These are phyloP conservation scores for Hapalemur alaotrensis DNA, from an alignment of 2,797 vertebrate genomes.

Conservation along the genomic window DNA sequence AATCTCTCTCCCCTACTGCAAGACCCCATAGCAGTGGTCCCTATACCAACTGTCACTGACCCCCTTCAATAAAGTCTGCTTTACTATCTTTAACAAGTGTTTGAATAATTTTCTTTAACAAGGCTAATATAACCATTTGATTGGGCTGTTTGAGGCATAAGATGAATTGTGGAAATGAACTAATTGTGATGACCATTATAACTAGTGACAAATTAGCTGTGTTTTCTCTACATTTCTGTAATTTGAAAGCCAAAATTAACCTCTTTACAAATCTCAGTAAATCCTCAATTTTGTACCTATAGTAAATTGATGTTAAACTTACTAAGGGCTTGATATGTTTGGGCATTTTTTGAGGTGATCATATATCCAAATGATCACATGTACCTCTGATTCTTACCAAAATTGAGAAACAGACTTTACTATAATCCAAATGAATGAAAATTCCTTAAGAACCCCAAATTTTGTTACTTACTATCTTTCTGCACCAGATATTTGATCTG, in stretches of 20 bases:
- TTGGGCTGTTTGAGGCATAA: not conserved
- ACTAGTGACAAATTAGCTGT: not conserved
- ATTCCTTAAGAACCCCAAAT: not conserved
- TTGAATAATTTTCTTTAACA: not conserved
- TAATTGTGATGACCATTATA: not conserved
- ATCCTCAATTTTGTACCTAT: not conserved
- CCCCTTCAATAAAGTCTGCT: not conserved
- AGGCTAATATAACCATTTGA: not conserved
- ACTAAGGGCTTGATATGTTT: not conserved
- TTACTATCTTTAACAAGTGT: not conserved
- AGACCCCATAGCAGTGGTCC: not conserved
- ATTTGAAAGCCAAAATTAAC: not conserved
- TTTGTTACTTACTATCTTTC: not conserved
- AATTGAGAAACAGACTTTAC: not conserved
- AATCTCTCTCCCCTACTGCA: not conserved
- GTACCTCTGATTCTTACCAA: not conserved
- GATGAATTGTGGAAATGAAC: not conserved
- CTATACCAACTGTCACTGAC: not conserved
- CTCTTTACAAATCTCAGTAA: not conserved
- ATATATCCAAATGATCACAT: not conserved
- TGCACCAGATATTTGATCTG: not conserved
- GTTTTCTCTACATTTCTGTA: not conserved
- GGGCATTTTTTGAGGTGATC: too few species aligned
- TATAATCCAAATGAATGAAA: not conserved
- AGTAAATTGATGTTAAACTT: not conserved